Conservation (phyloP, 1,140 invertebrate species). For the Zaprionus davidi region DNA sequence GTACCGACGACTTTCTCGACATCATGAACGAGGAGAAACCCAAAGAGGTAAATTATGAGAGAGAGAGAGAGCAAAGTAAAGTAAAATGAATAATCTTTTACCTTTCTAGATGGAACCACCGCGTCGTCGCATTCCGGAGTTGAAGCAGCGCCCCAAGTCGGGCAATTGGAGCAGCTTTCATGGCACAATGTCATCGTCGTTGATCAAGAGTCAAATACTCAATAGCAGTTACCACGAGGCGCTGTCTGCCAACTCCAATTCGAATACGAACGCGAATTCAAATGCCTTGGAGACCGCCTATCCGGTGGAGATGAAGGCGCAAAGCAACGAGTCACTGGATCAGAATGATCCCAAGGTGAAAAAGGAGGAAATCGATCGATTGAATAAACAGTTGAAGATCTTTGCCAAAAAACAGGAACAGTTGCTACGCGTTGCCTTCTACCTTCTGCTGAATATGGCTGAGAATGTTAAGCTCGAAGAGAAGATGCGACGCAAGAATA, state of each 20-base stretch:
- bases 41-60: conserved; percentile 59
- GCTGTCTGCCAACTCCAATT: conserved; percentile 81
- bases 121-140: conserved; percentile 88
- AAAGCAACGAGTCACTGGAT: conserved; percentile 85
- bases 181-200: conserved; percentile 81
- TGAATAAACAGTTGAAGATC: conserved; percentile 90
- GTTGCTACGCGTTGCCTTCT: conserved; percentile 93
- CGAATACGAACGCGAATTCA: conserved; percentile 16
- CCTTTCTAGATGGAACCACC: conserved; percentile 86
- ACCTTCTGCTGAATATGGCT: conserved; percentile 96
- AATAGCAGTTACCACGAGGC: conserved; percentile 88
- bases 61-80: neutral
- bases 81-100: neutral
- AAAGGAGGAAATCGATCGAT: conserved; percentile 93
- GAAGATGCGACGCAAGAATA: conserved; percentile 98
- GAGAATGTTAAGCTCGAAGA: conserved; percentile 97
- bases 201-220: conserved; percentile 84
- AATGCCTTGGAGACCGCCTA: conserved; percentile 23
- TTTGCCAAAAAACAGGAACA: conserved; percentile 97
- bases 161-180: conserved; percentile 87
- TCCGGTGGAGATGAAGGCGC: conserved; percentile 65
- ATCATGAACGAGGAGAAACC: conserved; percentile 84
- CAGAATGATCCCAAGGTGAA: conserved; percentile 86
- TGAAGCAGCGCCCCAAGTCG: conserved; percentile 88
- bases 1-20: conserved; percentile 79